Base-by-base conservation (phyloP, 2,888 invertebrate species). In the Halictus quadricinctus region DNA sequence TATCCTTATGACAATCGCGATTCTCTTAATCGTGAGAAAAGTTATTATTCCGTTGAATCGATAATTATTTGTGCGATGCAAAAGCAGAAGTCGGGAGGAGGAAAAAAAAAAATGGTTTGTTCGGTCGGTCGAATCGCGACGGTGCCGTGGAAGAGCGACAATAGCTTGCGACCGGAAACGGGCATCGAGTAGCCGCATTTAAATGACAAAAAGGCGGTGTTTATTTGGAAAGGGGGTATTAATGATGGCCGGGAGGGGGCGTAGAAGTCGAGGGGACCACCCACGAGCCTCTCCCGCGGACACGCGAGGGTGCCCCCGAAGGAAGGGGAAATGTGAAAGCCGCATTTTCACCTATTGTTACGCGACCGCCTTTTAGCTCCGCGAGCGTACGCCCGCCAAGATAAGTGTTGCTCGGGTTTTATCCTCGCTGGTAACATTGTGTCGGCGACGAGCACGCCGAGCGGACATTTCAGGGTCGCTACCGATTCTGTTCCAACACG, bases 301-400 rank as follows among this genome's bases (percentile, higher is more conserved):
- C 66, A 41, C 41, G 46, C 21, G 36, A 2, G 15, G 21, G 36
- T 18, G 21, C 25, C 69, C 25, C 13, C 36, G 54, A 48, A 83
- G 43, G 81, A 84, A 86, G 72, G 84, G 50, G 81, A 84, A 86
- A 81, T 78, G 87, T 86, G 86, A 87, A 87, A 87, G 87, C 77
- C 79, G 78, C 78, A 87, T 87, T 87, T 87, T 81, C 87, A 81
- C 79, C 84, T 76, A 87, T 87, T 87, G 87, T 87, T 86, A 64
- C 80, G 76, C 76, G 79, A 73, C 78, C 80, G 81, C 86, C 79
- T 81, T 83, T 86, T 75, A 85, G 75, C 75, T 60, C 41, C 50
- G 84, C 76, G 79, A 60, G 50, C 48, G 29, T 41, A 41, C 76
- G 29, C 13, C 58, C 74, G 66, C 72, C 46, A 60, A 80, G 77